phyloP scores from a whole-genome alignment of 2,888 invertebrate species.

The Sinotaia quadrata region DNA sequence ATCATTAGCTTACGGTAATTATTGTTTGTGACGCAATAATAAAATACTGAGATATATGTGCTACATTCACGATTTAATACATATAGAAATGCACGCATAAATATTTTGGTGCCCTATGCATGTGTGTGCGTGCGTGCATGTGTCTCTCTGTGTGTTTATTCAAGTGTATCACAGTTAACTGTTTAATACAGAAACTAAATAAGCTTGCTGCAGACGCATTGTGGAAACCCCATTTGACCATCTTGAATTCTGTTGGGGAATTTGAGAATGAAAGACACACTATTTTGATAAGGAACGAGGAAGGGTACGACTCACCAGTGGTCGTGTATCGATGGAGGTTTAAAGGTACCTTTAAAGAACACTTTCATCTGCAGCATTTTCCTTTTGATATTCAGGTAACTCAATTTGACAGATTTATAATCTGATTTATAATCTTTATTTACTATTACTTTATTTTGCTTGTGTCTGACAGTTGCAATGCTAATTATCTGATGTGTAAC shows the following conservation, averaged over 20 bases:
- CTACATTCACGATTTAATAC: no score
- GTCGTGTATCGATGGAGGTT: constrained; percentile 57
- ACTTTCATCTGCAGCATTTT: constrained; percentile 59
- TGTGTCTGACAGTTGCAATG: no score
- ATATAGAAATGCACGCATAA: no score
- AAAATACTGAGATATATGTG: no score
- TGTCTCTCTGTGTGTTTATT: no score
- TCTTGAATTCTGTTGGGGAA: constrained; percentile 52
- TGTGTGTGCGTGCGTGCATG: no score
- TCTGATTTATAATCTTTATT: neutral
- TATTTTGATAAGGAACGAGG: constrained; percentile 45
- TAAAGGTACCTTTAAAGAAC: constrained; percentile 58
- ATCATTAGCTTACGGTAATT: no score
- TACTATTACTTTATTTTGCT: neutral
- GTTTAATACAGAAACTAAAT: constrained; percentile 28
- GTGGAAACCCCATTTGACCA: constrained; percentile 57
- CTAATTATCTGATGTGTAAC: no score
- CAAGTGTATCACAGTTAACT: no score
- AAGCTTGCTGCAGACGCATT: constrained; percentile 37
- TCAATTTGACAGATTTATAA: neutral
- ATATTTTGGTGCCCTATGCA: no score
- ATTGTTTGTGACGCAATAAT: no score
- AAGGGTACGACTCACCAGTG: constrained; percentile 51
- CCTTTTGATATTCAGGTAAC: constrained; percentile 65
- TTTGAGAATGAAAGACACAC: constrained; percentile 44